A percentile compares a stretch with the other conserved stretches of the same genome.
These are phyloP conservation scores for Lagopus leucura DNA, from an alignment of 2,113 vertebrate genomes.

Conservation along the genomic window DNA sequence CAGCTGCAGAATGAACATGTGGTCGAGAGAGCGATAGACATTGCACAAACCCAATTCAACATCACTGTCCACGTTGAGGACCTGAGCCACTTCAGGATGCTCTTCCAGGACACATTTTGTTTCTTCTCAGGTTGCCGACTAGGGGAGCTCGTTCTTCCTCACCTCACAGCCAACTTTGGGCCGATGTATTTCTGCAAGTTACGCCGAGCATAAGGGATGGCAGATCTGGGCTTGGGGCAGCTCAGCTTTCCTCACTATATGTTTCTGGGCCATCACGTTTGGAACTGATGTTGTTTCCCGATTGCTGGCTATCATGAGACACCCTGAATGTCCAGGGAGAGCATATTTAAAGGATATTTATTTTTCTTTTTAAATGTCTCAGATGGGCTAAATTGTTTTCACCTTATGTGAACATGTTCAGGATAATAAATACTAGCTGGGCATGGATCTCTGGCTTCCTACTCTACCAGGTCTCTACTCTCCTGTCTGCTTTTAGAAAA, in stretches of 20 bases:
- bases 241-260: background rate
- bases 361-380: background rate
- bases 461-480: background rate
- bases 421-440: constrained; percentile 13
- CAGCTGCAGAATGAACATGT: constrained; percentile 90
- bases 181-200: constrained; percentile 95
- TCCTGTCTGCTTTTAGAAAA: background rate
- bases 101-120: constrained; percentile 87
- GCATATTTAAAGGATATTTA: background rate
- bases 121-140: constrained; percentile 82
- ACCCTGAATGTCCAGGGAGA: background rate
- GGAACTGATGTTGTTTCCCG: background rate
- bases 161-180: constrained; percentile 93
- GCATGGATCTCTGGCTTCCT: background rate
- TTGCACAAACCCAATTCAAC: constrained; percentile 80
- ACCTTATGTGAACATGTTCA: background rate
- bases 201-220: constrained; percentile 69
- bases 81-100: constrained; percentile 76
- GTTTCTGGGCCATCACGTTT: background rate
- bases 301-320: background rate
- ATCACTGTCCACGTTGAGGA: constrained; percentile 79
- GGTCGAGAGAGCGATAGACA: constrained; percentile 81
- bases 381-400: background rate
- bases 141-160: constrained; percentile 92
- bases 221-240: background rate